Base-by-base conservation (phyloP, 2,888 invertebrate species). In the Netelia melanura region DNA sequence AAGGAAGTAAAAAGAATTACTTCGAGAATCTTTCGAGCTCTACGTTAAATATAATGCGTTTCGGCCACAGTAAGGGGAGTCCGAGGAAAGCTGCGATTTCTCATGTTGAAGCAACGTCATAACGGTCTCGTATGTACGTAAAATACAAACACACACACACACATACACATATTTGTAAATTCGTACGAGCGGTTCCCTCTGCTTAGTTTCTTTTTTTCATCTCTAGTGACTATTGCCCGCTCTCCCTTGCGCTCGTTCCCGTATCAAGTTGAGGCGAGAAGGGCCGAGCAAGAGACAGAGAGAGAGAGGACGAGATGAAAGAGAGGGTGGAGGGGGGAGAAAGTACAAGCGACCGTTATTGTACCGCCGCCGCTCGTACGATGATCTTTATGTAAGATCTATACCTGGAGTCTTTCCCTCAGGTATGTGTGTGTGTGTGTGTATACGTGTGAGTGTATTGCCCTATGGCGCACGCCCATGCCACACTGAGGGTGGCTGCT, bases 361-460 rank as follows among this genome's bases (percentile, higher is more conserved):
- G 90, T 90, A 86, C 74, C 75, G 84, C 86, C 87, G 67, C 71
- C 71, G 75, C 70, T 65, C 48, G 83, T 79, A 89, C 90, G 90
- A 88, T 90, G 90, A 93, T 93, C 92, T 92, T 92, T 92, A 91
- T 91, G 90, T 88, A 90, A 91, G 92, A 91, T 91, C 92, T 92
- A 67, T 91, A 90, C 92, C 92, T 90, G 91, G 90, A 87, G 87
- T 88, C 88, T 30, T 14, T 67, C 71, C 70, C 67, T 71, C 65
- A 79, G 76, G 67, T 76, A 86, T 85, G 14, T 62, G 62, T 62
- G 38, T 62, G 61, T 48, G 10, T 65, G n/a, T 11, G 65, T 48
- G 56, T 43, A 30, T 21, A 21, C 21, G 21, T 74, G 72, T 58
- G 58, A 58, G 56, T 25, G 79, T 80, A 85, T 88, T 89, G 89